A percentile compares a stretch with the other conserved stretches of the same genome.
Evolutionary conservation across 2,888 invertebrate genomes (phyloP).

Genomic region (Achlya flavicornis): DNA sequence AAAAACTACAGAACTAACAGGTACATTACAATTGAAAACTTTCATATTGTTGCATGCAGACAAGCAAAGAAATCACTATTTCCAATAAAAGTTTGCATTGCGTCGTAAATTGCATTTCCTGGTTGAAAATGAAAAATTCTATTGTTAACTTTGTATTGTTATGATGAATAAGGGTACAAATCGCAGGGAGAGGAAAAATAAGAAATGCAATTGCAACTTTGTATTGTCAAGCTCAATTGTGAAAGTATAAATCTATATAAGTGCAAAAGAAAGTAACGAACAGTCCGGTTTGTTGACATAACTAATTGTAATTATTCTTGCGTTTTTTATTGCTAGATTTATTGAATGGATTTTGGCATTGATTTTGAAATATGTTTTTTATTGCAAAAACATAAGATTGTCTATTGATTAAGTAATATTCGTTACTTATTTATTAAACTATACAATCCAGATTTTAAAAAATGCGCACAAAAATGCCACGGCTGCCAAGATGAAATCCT

Average conservation of each 20-base stretch:
- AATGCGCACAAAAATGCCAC: too few species aligned
- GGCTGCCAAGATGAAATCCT: too few species aligned
- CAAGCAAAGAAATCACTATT: neutral
- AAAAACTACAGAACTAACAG: too few species aligned
- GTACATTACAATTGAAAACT: too few species aligned
- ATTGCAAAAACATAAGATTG: too few species aligned
- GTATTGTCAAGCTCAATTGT: neutral
- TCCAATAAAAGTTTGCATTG: constrained; percentile 15
- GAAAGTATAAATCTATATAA: constrained; percentile 9
- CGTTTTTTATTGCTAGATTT: neutral
- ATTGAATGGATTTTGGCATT: neutral
- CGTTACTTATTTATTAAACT: too few species aligned
- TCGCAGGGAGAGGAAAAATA: neutral
- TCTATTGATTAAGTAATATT: too few species aligned
- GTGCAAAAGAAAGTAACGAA: neutral
- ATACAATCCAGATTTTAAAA: too few species aligned
- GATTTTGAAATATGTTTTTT: too few species aligned
- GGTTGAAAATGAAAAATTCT: constrained; percentile 17
- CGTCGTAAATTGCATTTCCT: constrained; percentile 18
- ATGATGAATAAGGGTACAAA: constrained; percentile 9
- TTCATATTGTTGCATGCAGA: neutral
- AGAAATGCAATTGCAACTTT: constrained; percentile 5
- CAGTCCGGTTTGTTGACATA: neutral
- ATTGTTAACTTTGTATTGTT: constrained; percentile 11
- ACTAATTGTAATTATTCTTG: neutral